Evolutionary conservation across 2,797 vertebrate genomes (phyloP).

Genomic region (Micropoecilia bifurca): DNA sequence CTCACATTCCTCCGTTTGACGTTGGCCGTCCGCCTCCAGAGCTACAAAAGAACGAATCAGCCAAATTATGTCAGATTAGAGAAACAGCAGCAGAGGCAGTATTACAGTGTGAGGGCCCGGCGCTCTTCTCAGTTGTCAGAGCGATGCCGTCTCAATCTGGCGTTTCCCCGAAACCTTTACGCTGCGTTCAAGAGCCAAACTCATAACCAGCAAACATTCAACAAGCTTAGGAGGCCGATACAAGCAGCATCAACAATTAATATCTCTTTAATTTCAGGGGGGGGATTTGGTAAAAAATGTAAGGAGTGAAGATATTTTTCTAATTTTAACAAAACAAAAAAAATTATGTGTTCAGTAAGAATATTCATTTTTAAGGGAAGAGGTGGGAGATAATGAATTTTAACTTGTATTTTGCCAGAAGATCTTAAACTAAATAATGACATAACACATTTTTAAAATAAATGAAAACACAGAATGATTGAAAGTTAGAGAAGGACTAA

Average conservation of each 20-base stretch:
- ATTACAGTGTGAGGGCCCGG: conserved; percentile 16
- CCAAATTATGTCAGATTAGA: conserved; percentile 73
- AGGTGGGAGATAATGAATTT: no score
- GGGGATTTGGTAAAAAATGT: background rate
- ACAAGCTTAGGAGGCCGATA: background rate
- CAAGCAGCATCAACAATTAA: background rate
- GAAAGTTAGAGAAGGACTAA: no score
- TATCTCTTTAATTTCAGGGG: background rate
- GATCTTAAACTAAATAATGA: no score
- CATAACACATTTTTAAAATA: no score
- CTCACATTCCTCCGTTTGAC: conserved; percentile 86
- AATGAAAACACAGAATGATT: no score
- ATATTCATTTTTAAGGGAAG: no score
- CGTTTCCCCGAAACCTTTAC: background rate
- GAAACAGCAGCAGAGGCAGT: conserved; percentile 36
- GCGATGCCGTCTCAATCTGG: background rate
- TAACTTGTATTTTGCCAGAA: no score
- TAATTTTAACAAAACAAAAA: background rate
- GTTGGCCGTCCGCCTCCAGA: conserved; percentile 76
- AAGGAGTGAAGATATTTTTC: background rate
- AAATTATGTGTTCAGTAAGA: no score
- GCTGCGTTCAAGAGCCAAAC: background rate
- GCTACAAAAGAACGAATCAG: conserved; percentile 83
- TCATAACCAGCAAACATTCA: background rate
- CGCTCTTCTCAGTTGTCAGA: background rate